Base-by-base conservation (phyloP, 1,140 invertebrate species). In the Caenorhabditis briggsae region DNA sequence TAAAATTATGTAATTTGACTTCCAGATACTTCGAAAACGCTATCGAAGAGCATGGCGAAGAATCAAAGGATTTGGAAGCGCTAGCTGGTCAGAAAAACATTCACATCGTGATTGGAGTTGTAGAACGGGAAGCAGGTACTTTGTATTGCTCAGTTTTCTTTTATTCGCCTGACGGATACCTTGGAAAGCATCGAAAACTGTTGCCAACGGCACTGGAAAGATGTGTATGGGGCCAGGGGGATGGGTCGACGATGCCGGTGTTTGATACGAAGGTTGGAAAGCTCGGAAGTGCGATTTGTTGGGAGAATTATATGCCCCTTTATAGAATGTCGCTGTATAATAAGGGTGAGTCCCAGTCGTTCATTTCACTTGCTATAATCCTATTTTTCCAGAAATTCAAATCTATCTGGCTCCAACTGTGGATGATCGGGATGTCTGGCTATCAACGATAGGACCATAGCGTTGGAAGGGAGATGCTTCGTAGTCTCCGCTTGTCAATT, bases 291-390 rank as follows among this genome's bases (percentile, higher is more conserved):
- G 90, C 90, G 1, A 91, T 92, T 82, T 92, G 92, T 85, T 92
- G 92, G 92, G 92, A 92, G 86, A 92, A 92, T 84, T 92, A 91
- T 87, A 92, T 92, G 91, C 90, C 90, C 8, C 59, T 91, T 43
- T 87, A 90, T 41, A 59, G 90, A 61, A 86, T 86, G 25, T 70
- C 90, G 1, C 50, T 89, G 41, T 90, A 90, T 78, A 70, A 70
- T 53, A 90, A 91, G 50, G 90, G 89, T 89, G 5, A 46, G 59
- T n/a, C 1, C n/a, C n/a, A n/a, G n/a, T n/a, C n/a, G n/a, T n/a
- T n/a, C n/a, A n/a, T n/a, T n/a, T n/a, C n/a, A n/a, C n/a, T n/a
- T n/a, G n/a, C n/a, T n/a, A n/a, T n/a, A n/a, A n/a, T n/a, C n/a
- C n/a, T n/a, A n/a, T n/a, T 11, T 61, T 61, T 90, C 50, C 55